phyloP scores from a whole-genome alignment of 2,113 vertebrate species.

The Gorsachius goisagi region DNA sequence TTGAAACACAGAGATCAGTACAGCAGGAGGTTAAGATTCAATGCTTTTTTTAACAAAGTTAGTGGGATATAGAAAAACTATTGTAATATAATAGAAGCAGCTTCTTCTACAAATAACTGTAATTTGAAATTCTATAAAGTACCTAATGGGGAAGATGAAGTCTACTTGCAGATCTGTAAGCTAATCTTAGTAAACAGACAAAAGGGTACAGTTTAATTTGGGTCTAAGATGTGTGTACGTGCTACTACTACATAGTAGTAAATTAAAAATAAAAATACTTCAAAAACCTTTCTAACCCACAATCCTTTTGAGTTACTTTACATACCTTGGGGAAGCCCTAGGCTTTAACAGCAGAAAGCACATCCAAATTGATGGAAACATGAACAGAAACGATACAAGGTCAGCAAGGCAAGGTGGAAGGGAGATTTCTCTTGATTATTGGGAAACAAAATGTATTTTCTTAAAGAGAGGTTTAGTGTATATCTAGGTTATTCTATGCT shows the following conservation, averaged over 20 bases:
- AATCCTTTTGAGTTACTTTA: background rate
- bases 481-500: background rate
- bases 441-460: background rate
- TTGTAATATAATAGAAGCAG: background rate
- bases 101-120: background rate
- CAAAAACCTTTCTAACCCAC: background rate
- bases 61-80: background rate
- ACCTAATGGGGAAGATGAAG: background rate
- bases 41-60: background rate
- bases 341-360: background rate
- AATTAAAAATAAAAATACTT: slow-evolving; percentile 1
- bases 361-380: background rate
- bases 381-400: background rate
- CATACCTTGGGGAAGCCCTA: background rate
- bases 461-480: background rate
- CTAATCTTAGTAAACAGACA: background rate
- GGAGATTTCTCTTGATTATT: background rate
- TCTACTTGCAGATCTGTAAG: background rate
- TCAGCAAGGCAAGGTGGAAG: background rate
- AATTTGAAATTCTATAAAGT: background rate
- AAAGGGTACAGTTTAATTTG: background rate
- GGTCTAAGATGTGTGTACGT: background rate
- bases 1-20: background rate
- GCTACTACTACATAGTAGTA: background rate
- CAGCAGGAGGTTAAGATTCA: background rate